A percentile compares a stretch with the other conserved stretches of the same genome.
Conservation (phyloP, 2,888 invertebrate species). For the Cyclophora punctaria region DNA sequence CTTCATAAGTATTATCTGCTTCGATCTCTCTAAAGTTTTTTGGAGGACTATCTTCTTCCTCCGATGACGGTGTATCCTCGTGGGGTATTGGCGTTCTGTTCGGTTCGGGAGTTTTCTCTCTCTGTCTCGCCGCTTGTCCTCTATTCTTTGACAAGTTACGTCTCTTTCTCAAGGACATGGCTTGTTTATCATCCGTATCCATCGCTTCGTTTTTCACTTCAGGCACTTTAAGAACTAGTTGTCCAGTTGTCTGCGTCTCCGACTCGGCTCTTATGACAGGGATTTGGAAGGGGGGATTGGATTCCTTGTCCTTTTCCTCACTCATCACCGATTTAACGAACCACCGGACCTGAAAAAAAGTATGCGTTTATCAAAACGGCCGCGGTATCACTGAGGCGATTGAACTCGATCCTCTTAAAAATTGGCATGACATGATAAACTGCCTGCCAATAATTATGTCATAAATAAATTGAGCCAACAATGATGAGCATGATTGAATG, state of each 20-base stretch:
- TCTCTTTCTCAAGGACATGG: conserved; percentile 75
- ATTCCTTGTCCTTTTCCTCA: conserved; percentile 34
- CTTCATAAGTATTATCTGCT: conserved; percentile 65
- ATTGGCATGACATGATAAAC: conserved; percentile 48
- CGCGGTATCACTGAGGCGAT: conserved; percentile 34
- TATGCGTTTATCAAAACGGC: conserved; percentile 30
- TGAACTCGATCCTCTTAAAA: conserved; percentile 26
- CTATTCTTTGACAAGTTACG: conserved; percentile 77
- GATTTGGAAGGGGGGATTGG: conserved; percentile 38
- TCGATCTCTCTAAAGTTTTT: conserved; percentile 61
- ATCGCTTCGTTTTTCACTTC: conserved; percentile 33
- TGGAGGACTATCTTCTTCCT: conserved; percentile 58
- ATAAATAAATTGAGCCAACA: conserved; percentile 41
- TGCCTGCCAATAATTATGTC: conserved; percentile 53
- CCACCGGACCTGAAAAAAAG: conserved; percentile 39
- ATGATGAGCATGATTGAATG: conserved; percentile 29
- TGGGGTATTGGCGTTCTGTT: conserved; percentile 62
- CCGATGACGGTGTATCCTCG: conserved; percentile 79
- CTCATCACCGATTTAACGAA: conserved; percentile 38
- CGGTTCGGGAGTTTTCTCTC: conserved; percentile 71
- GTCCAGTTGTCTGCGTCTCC: conserved; percentile 48
- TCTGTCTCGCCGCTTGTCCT: conserved; percentile 59
- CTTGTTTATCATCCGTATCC: conserved; percentile 56
- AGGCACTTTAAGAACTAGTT: conserved; percentile 26
- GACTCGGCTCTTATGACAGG: conserved; percentile 50